These are phyloP conservation scores for Agyllia agylla DNA, from an alignment of 2,888 invertebrate species.

Conservation along the genomic window DNA sequence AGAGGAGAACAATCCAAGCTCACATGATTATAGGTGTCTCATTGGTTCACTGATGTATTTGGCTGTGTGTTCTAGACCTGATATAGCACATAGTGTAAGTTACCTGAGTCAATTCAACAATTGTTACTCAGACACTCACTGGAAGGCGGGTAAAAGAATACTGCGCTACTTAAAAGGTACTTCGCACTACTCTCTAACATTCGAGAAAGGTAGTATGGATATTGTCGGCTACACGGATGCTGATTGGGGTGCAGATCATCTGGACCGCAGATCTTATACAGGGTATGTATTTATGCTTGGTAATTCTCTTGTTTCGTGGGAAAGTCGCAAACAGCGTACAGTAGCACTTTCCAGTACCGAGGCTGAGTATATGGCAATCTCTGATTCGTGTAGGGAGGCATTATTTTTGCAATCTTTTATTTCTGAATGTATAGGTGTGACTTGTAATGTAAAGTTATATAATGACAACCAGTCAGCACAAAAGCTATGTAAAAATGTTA, in stretches of 20 bases:
- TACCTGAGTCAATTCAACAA: not conserved
- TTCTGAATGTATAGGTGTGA: not conserved
- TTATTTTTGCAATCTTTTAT: constrained; percentile 26
- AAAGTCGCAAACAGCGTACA: constrained; percentile 42
- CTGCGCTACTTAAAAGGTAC: not conserved
- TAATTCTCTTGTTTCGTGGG: constrained; percentile 32
- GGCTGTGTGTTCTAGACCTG: not conserved
- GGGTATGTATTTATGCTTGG: constrained; percentile 63
- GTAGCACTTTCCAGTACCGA: constrained; percentile 10
- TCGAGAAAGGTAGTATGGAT: constrained; percentile 22
- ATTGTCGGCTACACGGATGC: constrained; percentile 57
- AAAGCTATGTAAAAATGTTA: not conserved
- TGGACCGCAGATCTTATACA: constrained; percentile 67
- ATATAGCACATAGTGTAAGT: not conserved
- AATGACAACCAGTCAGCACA: not conserved
- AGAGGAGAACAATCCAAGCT: not conserved
- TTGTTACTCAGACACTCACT: not conserved
- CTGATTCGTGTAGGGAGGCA: not conserved
- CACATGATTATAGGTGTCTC: not conserved
- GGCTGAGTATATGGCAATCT: constrained; percentile 21
- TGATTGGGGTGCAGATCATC: constrained; percentile 55
- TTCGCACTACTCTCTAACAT: not conserved
- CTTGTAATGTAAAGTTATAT: not conserved
- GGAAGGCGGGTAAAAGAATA: not conserved
- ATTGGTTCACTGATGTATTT: not conserved